These are phyloP conservation scores for Ptilodon capucinus DNA, from an alignment of 2,888 invertebrate species.

Conservation along the genomic window DNA sequence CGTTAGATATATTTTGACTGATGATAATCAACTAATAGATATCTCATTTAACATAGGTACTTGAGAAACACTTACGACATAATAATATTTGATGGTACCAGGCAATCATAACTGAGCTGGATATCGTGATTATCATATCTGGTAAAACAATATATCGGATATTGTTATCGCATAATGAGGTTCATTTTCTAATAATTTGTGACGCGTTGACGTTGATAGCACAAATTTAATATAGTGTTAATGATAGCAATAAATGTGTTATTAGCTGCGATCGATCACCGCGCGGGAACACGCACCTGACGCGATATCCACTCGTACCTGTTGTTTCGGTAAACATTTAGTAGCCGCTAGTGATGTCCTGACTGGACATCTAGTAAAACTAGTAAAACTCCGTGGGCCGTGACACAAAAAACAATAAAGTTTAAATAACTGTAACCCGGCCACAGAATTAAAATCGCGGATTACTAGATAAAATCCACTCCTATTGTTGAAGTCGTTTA, in stretches of 20 bases:
- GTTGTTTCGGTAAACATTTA: neutral
- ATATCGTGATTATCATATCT: neutral
- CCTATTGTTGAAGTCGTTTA: too few species aligned
- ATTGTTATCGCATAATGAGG: slow-evolving; percentile 31
- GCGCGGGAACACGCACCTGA: slow-evolving; percentile 29
- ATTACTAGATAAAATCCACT: too few species aligned
- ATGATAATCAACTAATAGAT: too few species aligned
- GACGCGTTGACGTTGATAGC: slow-evolving; percentile 13
- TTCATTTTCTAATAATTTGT: slow-evolving; percentile 37
- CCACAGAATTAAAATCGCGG: too few species aligned
- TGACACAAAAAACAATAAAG: too few species aligned
- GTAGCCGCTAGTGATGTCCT: neutral
- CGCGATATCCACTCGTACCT: slow-evolving; percentile 1
- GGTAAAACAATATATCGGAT: slow-evolving; percentile 23
- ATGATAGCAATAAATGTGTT: slow-evolving; percentile 11
- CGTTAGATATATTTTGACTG: too few species aligned
- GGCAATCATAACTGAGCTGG: neutral
- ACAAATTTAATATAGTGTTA: slow-evolving; percentile 30
- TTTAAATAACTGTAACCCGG: too few species aligned
- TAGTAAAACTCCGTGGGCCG: too few species aligned
- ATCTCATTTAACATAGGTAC: too few species aligned
- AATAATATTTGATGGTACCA: neutral
- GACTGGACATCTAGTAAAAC: too few species aligned
- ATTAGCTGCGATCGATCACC: slow-evolving; percentile 32
- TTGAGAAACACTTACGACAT: too few species aligned